phyloP scores from a whole-genome alignment of 1,140 invertebrate species.

The Paraescarpia echinospica region DNA sequence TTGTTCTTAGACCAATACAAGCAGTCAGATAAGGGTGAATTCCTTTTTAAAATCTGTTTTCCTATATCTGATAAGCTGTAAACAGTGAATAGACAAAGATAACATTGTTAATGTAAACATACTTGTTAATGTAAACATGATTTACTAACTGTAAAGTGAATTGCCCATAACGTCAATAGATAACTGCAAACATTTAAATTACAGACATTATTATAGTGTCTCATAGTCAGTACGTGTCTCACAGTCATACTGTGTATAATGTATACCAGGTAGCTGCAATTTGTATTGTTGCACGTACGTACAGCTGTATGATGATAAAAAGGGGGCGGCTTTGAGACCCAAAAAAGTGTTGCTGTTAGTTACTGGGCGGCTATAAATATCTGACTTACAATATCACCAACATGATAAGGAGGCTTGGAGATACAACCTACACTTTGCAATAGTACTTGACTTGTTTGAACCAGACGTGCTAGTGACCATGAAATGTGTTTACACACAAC shows the following conservation, averaged over 20 bases:
- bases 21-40: no score
- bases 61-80: no score
- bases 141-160: no score
- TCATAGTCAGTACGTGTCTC: no score
- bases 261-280: background rate
- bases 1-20: no score
- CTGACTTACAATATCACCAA: background rate
- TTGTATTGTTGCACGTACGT: background rate
- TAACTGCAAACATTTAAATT: no score
- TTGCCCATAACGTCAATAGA: no score
- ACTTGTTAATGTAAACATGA: no score
- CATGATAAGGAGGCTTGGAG: background rate
- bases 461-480: background rate
- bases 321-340: background rate
- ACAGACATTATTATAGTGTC: no score
- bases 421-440: background rate
- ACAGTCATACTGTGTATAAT: background rate
- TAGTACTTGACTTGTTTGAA: background rate
- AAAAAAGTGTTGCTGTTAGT: background rate
- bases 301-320: background rate
- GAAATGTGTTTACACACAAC: background rate
- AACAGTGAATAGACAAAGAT: no score
- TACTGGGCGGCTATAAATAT: background rate
- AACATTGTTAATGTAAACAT: no score
- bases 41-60: no score